Evolutionary conservation across 2,888 invertebrate genomes (phyloP).

Genomic region (Nycteola revayana): DNA sequence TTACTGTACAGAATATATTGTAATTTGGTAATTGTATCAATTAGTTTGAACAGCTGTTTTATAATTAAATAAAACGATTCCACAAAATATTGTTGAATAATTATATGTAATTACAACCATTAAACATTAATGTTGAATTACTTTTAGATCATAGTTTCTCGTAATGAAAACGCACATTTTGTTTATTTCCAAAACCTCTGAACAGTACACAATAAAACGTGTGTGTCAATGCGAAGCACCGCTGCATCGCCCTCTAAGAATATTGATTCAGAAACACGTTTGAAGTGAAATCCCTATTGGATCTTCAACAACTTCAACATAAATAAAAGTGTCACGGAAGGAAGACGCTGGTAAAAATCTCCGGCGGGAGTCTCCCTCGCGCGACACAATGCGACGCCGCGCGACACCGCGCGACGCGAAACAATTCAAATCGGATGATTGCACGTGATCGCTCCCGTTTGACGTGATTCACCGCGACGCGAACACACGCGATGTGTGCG

Average conservation of each 20-base stretch:
- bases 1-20: too few relatives aligned
- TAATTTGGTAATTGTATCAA: too few relatives aligned
- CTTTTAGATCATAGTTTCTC: too few relatives aligned
- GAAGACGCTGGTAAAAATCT: constrained; percentile 15
- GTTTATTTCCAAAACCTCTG: too few relatives aligned
- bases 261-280: constrained; percentile 31
- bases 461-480: constrained; percentile 13
- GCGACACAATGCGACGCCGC: neutral
- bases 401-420: constrained; percentile 3
- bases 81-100: too few relatives aligned
- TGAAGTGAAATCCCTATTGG: constrained; percentile 27
- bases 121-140: too few relatives aligned
- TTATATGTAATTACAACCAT: too few relatives aligned
- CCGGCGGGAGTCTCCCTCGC: constrained; percentile 10
- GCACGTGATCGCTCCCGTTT: constrained; percentile 23
- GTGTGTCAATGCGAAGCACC: constrained; percentile 10
- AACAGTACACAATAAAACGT: constrained; percentile 6
- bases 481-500: neutral
- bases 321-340: constrained; percentile 35
- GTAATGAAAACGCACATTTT: too few relatives aligned
- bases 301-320: constrained; percentile 31
- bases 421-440: constrained; percentile 30
- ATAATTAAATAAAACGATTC: too few relatives aligned
- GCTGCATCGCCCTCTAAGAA: constrained; percentile 15
- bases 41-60: too few relatives aligned